phyloP scores from a whole-genome alignment of 1,140 invertebrate genomes.

The Rhagoletis zephyria region DNA sequence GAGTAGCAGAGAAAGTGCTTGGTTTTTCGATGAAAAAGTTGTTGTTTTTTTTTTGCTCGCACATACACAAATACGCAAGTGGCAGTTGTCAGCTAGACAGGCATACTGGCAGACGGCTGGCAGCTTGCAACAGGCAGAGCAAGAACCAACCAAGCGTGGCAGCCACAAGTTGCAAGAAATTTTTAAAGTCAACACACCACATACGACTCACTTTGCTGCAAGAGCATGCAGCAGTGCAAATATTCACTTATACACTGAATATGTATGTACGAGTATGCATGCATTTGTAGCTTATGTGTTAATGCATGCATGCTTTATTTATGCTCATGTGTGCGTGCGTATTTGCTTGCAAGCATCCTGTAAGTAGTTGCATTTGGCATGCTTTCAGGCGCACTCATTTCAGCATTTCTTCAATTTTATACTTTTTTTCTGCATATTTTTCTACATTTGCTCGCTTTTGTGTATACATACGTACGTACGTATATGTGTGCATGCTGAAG shows the following conservation, averaged over 20 bases:
- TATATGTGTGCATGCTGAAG: no score
- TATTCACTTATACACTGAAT: neutral
- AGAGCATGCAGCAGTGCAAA: neutral
- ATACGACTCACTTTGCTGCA: neutral
- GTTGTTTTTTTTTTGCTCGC: neutral
- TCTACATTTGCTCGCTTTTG: no score
- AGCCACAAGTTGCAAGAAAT: conserved; percentile 41
- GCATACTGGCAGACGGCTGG: neutral
- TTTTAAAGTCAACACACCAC: conserved; percentile 15
- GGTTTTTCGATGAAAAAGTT: neutral
- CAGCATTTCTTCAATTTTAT: neutral
- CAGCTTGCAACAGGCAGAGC: conserved; percentile 10
- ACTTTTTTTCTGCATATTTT: neutral
- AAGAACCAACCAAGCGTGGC: conserved; percentile 11
- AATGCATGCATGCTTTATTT: neutral
- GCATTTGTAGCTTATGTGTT: no score
- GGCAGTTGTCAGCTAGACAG: conserved; percentile 26
- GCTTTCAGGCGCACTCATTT: conserved; percentile 17
- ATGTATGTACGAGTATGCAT: neutral
- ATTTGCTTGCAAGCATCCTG: neutral
- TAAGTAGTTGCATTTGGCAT: conserved; percentile 43
- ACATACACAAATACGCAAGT: conserved; percentile 18
- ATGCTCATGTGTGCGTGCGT: neutral
- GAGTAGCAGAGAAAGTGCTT: neutral
- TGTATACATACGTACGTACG: no score